Percentiles rank a stretch among this genome's conserved stretches.
Conservation (phyloP, 1,140 invertebrate genomes). For the Drosophila chauvacae region DNA sequence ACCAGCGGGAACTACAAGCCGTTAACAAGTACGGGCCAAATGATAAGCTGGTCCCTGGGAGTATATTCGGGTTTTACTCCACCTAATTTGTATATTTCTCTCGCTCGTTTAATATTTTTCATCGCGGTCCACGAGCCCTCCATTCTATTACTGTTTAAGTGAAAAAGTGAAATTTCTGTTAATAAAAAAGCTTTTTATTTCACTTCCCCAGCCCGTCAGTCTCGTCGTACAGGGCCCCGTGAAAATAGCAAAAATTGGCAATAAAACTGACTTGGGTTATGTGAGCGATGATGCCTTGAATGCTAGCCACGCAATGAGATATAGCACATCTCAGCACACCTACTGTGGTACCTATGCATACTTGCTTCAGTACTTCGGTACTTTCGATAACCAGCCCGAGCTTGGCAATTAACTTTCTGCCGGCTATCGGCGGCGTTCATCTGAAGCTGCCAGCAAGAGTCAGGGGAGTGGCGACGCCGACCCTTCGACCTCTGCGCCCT, state of each 20-base stretch:
- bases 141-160: slow-evolving; percentile 52
- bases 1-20: neutral
- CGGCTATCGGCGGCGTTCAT: slow-evolving; percentile 51
- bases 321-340: slow-evolving; percentile 35
- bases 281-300: slow-evolving; percentile 45
- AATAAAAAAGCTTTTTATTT: slow-evolving; percentile 72
- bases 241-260: slow-evolving; percentile 77
- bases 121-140: slow-evolving; percentile 30
- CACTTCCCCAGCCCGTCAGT: slow-evolving; percentile 20
- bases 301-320: slow-evolving; percentile 38
- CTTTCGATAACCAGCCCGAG: slow-evolving; percentile 57
- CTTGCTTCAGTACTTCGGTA: slow-evolving; percentile 62
- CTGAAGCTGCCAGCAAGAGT: slow-evolving; percentile 25
- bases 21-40: slow-evolving; percentile 9
- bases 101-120: slow-evolving; percentile 9
- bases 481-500: neutral
- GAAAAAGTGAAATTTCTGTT: slow-evolving; percentile 77
- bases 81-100: slow-evolving; percentile 5
- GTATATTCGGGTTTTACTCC: slow-evolving; percentile 9
- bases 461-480: neutral
- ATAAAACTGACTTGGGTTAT: slow-evolving; percentile 56
- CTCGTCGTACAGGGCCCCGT: slow-evolving; percentile 30
- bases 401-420: slow-evolving; percentile 62
- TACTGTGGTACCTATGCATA: slow-evolving; percentile 36
- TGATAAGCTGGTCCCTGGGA: slow-evolving; percentile 33